Evolutionary conservation across 2,888 invertebrate genomes (phyloP), one percentile per base, ranked within the genome.

Genomic region (Drosophila hamatofila): DNA sequence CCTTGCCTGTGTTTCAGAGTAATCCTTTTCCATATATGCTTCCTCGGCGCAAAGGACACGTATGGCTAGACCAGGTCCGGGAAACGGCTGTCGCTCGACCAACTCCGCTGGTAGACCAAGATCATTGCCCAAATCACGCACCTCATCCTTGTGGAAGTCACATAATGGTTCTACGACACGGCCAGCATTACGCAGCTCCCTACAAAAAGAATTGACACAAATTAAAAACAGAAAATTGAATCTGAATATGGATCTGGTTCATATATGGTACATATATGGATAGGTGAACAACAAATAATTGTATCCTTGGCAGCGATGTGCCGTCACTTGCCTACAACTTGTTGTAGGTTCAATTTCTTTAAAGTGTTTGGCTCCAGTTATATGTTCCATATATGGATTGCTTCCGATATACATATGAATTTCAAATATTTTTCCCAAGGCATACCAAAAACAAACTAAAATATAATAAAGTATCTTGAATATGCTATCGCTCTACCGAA

Each of bases 101-200:
- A 99, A 94, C 81, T 96, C 95, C 44, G 95, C 92, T 12, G 98
- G 97, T 75, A 99, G 94, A 0, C 98, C 98, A 66, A 99, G 94
- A 93, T 98, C 98, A 89, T 95, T 94, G 58, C 99, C 99, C 76
- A 99, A 93, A 65, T 95, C 95, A 67, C 99, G 95, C 25, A 98
- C 96, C 94, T 99, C 99, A 92, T 99, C 99, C 94, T 99, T 99
- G 93, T 99, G 99, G 92, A 99, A 99, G 94, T 99, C 99, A 93
- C 96, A 96, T 64, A 99, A 94, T n/a, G 99, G 99, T 93, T 99
- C 99, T 14, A 99, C 96, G 23, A 99, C 98, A 61, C 97, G 94
- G 14, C 98, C 98, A 65, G 95, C 94, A 64, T 94, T 94, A 44
- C 96, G 93, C 82, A 96, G 92, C 84, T 96, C 94, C 83, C 97